Evolutionary conservation across 2,113 vertebrate genomes (phyloP).

Genomic region (Caranx ignobilis): DNA sequence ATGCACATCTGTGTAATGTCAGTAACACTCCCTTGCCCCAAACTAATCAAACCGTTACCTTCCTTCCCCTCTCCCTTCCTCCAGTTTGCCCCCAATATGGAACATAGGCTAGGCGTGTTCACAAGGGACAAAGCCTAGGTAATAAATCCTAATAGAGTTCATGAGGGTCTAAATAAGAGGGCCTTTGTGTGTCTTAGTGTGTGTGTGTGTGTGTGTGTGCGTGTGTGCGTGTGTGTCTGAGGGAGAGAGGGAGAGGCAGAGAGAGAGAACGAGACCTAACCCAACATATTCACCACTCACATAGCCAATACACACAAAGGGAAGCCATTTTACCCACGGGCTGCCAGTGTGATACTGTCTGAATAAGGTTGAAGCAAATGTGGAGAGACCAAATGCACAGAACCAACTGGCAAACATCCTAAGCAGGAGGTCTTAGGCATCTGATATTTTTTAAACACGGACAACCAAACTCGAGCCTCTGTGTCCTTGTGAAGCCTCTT

Average conservation of each 20-base stretch:
- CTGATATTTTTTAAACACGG: conserved; percentile 11
- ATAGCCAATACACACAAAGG: conserved; percentile 51
- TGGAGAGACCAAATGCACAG: not conserved
- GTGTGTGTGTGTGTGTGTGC: conserved; percentile 14
- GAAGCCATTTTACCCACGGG: conserved; percentile 51
- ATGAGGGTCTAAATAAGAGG: conserved; percentile 72
- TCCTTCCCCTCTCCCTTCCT: conserved; percentile 41
- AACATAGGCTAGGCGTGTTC: conserved; percentile 60
- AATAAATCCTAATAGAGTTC: conserved; percentile 78
- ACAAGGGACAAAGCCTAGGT: conserved; percentile 68
- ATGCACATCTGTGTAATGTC: conserved; percentile 47
- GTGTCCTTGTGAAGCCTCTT: not conserved
- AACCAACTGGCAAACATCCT: conserved; percentile 4
- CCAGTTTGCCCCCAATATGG: conserved; percentile 54
- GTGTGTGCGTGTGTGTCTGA: not conserved
- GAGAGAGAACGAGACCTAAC: conserved; percentile 42
- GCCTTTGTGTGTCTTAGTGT: conserved; percentile 66
- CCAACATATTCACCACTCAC: conserved; percentile 36
- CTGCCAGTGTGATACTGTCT: conserved; percentile 34
- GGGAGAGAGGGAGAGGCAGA: not conserved
- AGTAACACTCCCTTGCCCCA: conserved; percentile 31
- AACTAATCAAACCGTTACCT: conserved; percentile 55
- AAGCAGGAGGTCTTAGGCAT: conserved; percentile 5
- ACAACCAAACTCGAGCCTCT: not conserved
- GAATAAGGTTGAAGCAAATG: conserved; percentile 41